These are phyloP conservation scores for Oncorhynchus tshawytscha DNA, from an alignment of 2,113 vertebrate species.

Conservation along the genomic window DNA sequence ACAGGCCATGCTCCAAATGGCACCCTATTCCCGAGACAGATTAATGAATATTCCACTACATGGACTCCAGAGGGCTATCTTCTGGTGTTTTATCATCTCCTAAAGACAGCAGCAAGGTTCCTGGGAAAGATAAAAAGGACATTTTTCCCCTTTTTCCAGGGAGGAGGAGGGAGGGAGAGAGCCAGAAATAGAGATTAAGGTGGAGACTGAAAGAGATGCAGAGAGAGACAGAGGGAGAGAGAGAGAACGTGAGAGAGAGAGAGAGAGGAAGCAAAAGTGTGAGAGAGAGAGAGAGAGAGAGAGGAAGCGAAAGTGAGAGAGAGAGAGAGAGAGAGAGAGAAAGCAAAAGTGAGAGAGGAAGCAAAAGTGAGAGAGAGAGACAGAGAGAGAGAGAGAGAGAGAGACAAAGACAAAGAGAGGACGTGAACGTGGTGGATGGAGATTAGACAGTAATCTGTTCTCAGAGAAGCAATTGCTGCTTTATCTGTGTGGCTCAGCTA, in stretches of 20 bases:
- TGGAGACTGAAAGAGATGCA: neutral
- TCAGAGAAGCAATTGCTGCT: constrained; percentile 45
- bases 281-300: neutral
- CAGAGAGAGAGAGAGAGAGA: neutral
- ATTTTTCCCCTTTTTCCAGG: neutral
- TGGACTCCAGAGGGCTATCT: neutral
- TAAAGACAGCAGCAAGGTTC: neutral
- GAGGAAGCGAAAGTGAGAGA: neutral
- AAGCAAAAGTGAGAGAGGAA: neutral
- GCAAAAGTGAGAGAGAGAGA: constrained; percentile 9
- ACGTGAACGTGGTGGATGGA: neutral
- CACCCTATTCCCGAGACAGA: neutral
- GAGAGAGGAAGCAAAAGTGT: neutral
- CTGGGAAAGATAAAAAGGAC: neutral
- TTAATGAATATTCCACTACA: neutral
- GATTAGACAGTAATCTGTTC: constrained; percentile 51
- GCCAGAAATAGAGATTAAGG: neutral
- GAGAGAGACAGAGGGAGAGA: constrained; percentile 15
- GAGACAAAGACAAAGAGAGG: constrained; percentile 6
- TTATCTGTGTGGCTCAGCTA: constrained; percentile 56
- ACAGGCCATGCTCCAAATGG: neutral
- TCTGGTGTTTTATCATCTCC: neutral
- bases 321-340: neutral
- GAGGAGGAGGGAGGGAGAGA: neutral
- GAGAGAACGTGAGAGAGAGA: constrained; percentile 4